phyloP scores from a whole-genome alignment of 1,140 invertebrate genomes.

The Heliothis subflexa region DNA sequence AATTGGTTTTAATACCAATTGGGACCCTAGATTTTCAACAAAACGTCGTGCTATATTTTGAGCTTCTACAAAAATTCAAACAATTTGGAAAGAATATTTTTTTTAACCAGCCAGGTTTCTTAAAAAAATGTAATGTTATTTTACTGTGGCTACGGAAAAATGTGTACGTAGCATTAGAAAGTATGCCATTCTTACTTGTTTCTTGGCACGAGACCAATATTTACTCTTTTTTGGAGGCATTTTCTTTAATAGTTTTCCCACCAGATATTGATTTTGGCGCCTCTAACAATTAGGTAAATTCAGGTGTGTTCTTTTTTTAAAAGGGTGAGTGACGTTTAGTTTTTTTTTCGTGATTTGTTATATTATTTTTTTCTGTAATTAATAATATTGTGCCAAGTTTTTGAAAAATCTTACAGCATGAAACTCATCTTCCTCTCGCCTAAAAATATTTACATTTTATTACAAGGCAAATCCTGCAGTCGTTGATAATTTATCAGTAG shows the following conservation, averaged over 20 bases:
- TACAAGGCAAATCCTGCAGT: conserved; percentile 56
- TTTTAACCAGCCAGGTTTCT: too few species aligned
- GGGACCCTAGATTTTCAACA: too few species aligned
- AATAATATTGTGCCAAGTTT: too few species aligned
- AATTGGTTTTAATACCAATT: too few species aligned
- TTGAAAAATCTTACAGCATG: conserved; percentile 16
- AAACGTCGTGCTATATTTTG: too few species aligned
- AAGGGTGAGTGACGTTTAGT: neutral
- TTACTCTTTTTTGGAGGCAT: neutral
- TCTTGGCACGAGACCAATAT: neutral
- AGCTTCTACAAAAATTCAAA: too few species aligned
- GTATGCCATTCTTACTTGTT: neutral
- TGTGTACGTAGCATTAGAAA: neutral
- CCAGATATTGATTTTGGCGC: neutral
- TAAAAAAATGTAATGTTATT: too few species aligned
- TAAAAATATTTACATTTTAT: conserved; percentile 15
- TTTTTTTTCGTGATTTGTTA: neutral
- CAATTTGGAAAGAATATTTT: too few species aligned
- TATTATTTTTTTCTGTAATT: too few species aligned
- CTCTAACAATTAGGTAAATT: neutral
- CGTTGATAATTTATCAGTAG: conserved; percentile 67
- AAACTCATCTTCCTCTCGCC: conserved; percentile 16
- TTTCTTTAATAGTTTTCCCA: neutral
- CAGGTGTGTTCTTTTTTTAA: neutral
- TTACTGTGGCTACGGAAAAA: neutral